Evolutionary conservation across 2,888 invertebrate genomes (phyloP).

Genomic region (Idaea straminata): DNA sequence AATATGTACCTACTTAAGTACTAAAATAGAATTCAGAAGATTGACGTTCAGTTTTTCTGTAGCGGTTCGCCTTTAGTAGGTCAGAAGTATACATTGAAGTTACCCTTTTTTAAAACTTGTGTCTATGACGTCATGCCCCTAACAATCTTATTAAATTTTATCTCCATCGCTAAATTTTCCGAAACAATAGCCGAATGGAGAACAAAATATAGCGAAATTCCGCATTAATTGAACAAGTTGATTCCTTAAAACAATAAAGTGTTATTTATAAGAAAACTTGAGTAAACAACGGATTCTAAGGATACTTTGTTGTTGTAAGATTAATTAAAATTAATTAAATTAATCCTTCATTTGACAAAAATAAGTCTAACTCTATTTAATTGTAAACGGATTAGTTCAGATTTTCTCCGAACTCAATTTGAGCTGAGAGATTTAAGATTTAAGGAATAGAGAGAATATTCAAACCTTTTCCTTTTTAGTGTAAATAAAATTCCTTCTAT

Average conservation of each 20-base stretch:
- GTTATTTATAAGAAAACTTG: slow-evolving; percentile 39
- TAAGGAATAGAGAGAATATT: too few species aligned
- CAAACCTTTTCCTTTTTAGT: too few species aligned
- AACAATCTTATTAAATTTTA: not conserved
- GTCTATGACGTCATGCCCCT: not conserved
- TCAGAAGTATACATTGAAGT: too few species aligned
- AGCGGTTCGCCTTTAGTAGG: too few species aligned
- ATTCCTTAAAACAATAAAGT: slow-evolving; percentile 33
- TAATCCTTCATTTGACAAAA: slow-evolving; percentile 23
- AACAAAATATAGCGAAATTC: slow-evolving; percentile 21
- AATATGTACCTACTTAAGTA: too few species aligned
- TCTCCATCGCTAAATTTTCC: not conserved
- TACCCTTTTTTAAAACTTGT: not conserved
- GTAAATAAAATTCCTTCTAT: too few species aligned
- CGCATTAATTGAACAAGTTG: slow-evolving; percentile 32
- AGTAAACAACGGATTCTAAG: slow-evolving; percentile 34
- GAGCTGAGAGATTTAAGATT: too few species aligned
- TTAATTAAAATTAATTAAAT: slow-evolving; percentile 39
- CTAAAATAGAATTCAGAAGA: too few species aligned
- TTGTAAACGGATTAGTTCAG: not conserved
- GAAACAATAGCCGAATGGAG: not conserved
- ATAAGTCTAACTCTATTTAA: slow-evolving; percentile 15
- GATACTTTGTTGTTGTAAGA: slow-evolving; percentile 26
- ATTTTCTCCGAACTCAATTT: too few species aligned
- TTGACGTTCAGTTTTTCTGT: too few species aligned